phyloP scores from a whole-genome alignment of 2,113 vertebrate genomes.

The Synodontis membranacea region DNA sequence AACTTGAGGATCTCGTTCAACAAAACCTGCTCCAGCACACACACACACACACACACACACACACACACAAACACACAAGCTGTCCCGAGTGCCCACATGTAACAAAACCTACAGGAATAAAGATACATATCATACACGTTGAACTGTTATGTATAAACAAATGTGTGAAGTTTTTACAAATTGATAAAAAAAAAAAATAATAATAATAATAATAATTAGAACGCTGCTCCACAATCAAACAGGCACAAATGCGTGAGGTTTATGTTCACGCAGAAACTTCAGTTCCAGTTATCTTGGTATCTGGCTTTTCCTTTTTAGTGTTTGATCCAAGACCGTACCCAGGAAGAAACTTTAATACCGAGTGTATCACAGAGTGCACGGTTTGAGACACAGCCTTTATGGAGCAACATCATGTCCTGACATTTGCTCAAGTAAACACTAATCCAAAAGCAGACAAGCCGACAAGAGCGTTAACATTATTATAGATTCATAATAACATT shows the following conservation, averaged over 20 bases:
- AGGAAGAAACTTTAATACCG: neutral
- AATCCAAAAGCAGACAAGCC: neutral
- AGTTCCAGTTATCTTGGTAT: too few species aligned
- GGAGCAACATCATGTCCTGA: neutral
- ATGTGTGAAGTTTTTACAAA: neutral
- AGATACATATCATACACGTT: neutral
- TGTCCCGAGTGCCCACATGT: neutral
- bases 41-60: neutral
- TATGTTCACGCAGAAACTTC: neutral
- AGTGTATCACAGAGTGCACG: neutral
- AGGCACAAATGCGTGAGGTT: neutral
- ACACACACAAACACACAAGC: neutral
- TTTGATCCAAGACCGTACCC: neutral
- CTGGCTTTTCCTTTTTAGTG: neutral
- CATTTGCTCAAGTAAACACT: neutral
- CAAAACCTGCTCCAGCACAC: conserved; percentile 3
- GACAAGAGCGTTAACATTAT: neutral
- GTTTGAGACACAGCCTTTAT: neutral
- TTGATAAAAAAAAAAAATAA: too few species aligned
- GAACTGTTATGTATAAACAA: neutral
- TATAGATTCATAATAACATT: conserved; percentile 3
- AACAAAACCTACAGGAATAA: neutral
- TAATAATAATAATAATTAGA: too few species aligned
- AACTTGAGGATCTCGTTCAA: neutral
- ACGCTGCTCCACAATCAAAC: neutral